phyloP scores from a whole-genome alignment of 2,888 invertebrate genomes.

The Dryobotodes eremita region DNA sequence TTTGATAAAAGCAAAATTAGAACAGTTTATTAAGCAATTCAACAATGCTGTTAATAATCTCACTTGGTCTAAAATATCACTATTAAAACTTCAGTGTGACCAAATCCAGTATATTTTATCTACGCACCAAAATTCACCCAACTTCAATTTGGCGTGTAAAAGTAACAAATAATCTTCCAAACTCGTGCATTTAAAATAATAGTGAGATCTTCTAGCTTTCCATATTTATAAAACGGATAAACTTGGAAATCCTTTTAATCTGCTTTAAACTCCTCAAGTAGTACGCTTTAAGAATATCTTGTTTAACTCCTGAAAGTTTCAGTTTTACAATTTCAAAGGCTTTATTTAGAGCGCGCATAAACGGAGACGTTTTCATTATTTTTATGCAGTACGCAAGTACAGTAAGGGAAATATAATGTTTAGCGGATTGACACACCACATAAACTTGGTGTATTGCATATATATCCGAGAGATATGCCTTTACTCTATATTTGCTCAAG shows the following conservation, averaged over 20 bases:
- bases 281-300: conserved; percentile 24
- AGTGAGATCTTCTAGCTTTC: not conserved
- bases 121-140: not conserved
- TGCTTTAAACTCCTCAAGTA: conserved; percentile 23
- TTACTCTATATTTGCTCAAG: no score
- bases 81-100: not conserved
- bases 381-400: not conserved
- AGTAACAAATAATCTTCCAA: conserved; percentile 6
- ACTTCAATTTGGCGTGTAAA: not conserved
- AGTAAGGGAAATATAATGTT: not conserved
- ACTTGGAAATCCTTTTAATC: conserved; percentile 36
- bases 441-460: not conserved
- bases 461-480: no score
- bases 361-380: not conserved
- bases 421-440: not conserved
- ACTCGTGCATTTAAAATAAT: conserved; percentile 26
- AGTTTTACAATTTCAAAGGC: conserved; percentile 31
- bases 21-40: not conserved
- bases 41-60: not conserved
- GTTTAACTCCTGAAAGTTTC: conserved; percentile 43
- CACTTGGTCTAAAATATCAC: not conserved
- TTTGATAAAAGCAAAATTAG: not conserved
- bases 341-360: conserved; percentile 14
- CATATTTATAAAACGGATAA: conserved; percentile 27
- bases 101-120: not conserved